Conservation (phyloP, 2,113 vertebrate genomes). For the Siniperca chuatsi region DNA sequence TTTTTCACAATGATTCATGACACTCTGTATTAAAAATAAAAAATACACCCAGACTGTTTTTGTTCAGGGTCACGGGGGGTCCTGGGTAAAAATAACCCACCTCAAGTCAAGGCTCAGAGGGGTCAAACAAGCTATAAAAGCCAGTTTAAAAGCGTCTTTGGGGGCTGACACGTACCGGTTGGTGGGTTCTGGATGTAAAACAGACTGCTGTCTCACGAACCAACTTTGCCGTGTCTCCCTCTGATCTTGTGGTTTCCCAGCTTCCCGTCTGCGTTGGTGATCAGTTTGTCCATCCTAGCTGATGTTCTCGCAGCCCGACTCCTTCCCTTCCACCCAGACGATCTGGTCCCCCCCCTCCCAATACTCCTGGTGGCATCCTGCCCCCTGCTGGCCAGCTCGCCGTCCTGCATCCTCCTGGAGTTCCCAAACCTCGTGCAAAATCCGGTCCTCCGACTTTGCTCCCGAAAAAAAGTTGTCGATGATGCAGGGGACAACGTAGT, state of each 20-base stretch:
- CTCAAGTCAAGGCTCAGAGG: too few relatives aligned
- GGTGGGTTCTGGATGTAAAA: too few relatives aligned
- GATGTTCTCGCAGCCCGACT: slow-evolving; percentile 5
- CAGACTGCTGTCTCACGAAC: too few relatives aligned
- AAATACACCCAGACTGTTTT: too few relatives aligned
- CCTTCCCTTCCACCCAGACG: slow-evolving; percentile 4
- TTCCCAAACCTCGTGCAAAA: neutral
- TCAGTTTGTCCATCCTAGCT: slow-evolving; percentile 4
- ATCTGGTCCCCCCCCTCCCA: neutral
- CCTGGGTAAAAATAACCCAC: too few relatives aligned
- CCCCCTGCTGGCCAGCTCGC: neutral
- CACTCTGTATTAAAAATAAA: too few relatives aligned
- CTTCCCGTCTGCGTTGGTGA: slow-evolving; percentile 1
- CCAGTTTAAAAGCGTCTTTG: too few relatives aligned
- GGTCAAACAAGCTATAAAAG: too few relatives aligned
- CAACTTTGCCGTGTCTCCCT: neutral
- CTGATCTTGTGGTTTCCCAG: neutral
- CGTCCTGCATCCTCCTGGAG: neutral
- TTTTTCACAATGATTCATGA: too few relatives aligned
- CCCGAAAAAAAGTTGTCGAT: neutral
- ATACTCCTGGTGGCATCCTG: neutral
- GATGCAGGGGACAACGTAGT: slow-evolving; percentile 10
- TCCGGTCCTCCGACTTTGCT: neutral
- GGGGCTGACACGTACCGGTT: too few relatives aligned
- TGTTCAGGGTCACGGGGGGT: too few relatives aligned